These are phyloP conservation scores for Manis crassicaudata DNA, from an alignment of 2,797 vertebrate genomes.

Conservation along the genomic window DNA sequence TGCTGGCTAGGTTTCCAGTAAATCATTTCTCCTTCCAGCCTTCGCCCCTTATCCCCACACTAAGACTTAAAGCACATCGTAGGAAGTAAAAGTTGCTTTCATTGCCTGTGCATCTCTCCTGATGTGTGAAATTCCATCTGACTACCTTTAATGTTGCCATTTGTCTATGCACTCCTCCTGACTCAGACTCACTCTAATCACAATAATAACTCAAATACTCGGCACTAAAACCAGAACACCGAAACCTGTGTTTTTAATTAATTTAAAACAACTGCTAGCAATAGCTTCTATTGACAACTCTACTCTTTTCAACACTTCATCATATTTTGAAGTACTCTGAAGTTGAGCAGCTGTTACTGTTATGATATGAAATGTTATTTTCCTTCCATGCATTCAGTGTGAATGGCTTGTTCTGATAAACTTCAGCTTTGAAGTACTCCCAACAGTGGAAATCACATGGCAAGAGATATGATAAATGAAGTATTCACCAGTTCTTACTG, in stretches of 20 bases:
- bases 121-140: slow-evolving; percentile 68
- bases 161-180: slow-evolving; percentile 57
- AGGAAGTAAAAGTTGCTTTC: slow-evolving; percentile 62
- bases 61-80: slow-evolving; percentile 22
- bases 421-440: slow-evolving; percentile 44
- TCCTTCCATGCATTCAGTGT: neutral
- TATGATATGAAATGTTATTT: slow-evolving; percentile 54
- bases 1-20: neutral
- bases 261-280: slow-evolving; percentile 57
- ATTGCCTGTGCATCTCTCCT: slow-evolving; percentile 36
- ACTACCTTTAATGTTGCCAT: slow-evolving; percentile 64
- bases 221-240: neutral
- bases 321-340: slow-evolving; percentile 64
- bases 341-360: slow-evolving; percentile 47
- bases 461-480: slow-evolving; percentile 51
- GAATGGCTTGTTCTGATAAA: slow-evolving; percentile 67
- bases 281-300: slow-evolving; percentile 48
- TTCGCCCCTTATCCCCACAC: neutral
- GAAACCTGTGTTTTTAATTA: slow-evolving; percentile 65
- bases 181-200: slow-evolving; percentile 64
- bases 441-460: slow-evolving; percentile 27
- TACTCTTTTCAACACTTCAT: slow-evolving; percentile 48
- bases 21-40: neutral
- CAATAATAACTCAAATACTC: slow-evolving; percentile 65
- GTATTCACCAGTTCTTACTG: slow-evolving; percentile 28